Conservation (phyloP, 2,888 invertebrate species). For the Liopterus haemorrhoidalis region DNA sequence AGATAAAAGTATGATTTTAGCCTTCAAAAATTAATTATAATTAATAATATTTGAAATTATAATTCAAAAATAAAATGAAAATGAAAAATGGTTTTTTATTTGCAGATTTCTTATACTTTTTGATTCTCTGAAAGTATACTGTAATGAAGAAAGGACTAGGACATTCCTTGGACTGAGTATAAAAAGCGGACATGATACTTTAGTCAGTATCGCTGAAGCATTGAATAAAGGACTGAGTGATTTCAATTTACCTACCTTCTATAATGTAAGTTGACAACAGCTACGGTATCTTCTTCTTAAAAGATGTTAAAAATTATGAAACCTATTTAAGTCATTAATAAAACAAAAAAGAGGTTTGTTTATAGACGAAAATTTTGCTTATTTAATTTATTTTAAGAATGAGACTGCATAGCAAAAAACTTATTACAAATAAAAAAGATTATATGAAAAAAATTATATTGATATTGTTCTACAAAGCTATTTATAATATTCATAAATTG, state of each 20-base stretch:
- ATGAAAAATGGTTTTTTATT: too few species aligned
- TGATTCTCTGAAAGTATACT: slow-evolving; percentile 61
- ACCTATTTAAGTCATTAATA: too few species aligned
- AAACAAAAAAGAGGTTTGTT: slow-evolving; percentile 1
- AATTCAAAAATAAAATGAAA: slow-evolving; percentile 20
- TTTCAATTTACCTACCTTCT: slow-evolving; percentile 70
- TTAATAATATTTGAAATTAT: slow-evolving; percentile 8
- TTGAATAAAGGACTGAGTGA: slow-evolving; percentile 65
- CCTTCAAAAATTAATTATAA: not conserved
- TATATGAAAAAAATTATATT: slow-evolving; percentile 7
- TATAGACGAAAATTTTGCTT: slow-evolving; percentile 10
- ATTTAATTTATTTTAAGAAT: not conserved
- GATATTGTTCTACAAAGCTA: slow-evolving; percentile 5
- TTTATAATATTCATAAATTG: too few species aligned
- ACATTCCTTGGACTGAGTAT: slow-evolving; percentile 75
- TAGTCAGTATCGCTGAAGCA: slow-evolving; percentile 53
- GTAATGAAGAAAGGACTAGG: slow-evolving; percentile 78
- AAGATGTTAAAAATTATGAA: too few species aligned
- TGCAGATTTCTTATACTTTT: slow-evolving; percentile 57
- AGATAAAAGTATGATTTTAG: too few species aligned
- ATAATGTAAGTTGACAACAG: too few species aligned
- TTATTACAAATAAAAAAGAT: not conserved
- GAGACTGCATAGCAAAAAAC: slow-evolving; percentile 1
- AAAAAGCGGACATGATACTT: slow-evolving; percentile 51
- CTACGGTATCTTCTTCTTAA: too few species aligned